These are phyloP conservation scores for Siphlonurus alternatus DNA, from an alignment of 2,888 invertebrate genomes.

Conservation along the genomic window DNA sequence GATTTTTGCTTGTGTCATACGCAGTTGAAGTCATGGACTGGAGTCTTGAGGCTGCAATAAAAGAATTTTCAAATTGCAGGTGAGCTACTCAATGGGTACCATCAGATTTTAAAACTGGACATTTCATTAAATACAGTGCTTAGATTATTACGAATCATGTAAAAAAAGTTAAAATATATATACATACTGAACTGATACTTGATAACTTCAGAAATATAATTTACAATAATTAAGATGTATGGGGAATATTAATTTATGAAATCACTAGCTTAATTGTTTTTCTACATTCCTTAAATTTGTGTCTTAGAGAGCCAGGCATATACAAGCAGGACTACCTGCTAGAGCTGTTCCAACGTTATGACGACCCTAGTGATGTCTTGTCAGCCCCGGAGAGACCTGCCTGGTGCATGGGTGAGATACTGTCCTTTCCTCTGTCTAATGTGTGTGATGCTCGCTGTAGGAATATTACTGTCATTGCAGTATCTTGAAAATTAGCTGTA, in stretches of 20 bases:
- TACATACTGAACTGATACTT: no score
- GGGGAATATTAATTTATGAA: no score
- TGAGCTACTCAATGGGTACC: no score
- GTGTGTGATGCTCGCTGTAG: slow-evolving; percentile 9
- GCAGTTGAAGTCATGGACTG: slow-evolving; percentile 71
- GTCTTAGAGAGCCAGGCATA: slow-evolving; percentile 74
- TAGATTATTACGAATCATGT: no score
- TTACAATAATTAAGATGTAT: no score
- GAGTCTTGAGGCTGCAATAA: slow-evolving; percentile 68
- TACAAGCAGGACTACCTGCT: slow-evolving; percentile 92
- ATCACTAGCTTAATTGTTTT: no score
- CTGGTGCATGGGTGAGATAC: slow-evolving; percentile 64
- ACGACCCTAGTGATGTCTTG: slow-evolving; percentile 47
- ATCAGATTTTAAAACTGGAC: no score
- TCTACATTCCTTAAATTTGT: no score
- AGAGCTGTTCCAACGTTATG: slow-evolving; percentile 70
- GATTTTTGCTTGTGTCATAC: slow-evolving; percentile 84
- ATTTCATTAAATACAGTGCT: no score
- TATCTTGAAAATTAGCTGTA: no score
- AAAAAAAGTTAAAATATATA: no score
- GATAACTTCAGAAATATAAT: no score
- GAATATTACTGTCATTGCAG: slow-evolving; percentile 12
- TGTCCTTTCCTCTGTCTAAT: slow-evolving; percentile 19
- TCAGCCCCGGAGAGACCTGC: slow-evolving; percentile 63
- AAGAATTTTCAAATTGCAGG: slow-evolving; percentile 54